Percentiles rank a stretch among this genome's conserved stretches.
Evolutionary conservation across 2,113 vertebrate species (phyloP).

Genomic region (Xenopus laevis): DNA sequence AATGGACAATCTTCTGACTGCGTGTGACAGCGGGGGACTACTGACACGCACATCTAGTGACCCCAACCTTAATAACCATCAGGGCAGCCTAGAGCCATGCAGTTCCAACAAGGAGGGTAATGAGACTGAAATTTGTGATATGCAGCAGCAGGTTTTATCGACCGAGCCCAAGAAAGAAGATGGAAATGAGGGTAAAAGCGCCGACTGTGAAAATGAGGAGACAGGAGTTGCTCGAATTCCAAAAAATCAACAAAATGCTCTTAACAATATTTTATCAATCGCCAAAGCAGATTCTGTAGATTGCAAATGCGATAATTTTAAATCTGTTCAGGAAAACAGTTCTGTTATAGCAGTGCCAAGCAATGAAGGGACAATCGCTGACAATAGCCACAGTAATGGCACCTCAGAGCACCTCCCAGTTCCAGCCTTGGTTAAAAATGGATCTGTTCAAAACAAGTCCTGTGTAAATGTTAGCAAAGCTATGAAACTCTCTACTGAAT

Average conservation of each 20-base stretch:
- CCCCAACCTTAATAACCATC: slow-evolving; percentile 90
- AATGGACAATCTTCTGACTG: slow-evolving; percentile 90
- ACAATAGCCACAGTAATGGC: background rate
- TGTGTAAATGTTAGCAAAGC: slow-evolving; percentile 49
- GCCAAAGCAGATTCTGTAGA: background rate
- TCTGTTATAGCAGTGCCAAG: background rate
- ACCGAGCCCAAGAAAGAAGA: slow-evolving; percentile 42
- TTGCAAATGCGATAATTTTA: background rate
- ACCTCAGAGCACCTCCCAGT: background rate
- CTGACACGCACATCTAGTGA: slow-evolving; percentile 95
- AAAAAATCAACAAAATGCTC: slow-evolving; percentile 9
- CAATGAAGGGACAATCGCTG: background rate
- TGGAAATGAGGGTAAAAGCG: background rate
- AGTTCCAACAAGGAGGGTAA: slow-evolving; percentile 51
- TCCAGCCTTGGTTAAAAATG: background rate
- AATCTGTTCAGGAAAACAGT: background rate
- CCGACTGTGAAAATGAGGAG: background rate
- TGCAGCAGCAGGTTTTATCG: slow-evolving; percentile 5
- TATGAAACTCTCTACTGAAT: slow-evolving; percentile 58
- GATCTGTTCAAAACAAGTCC: background rate
- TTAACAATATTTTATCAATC: background rate
- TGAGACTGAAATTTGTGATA: slow-evolving; percentile 46
- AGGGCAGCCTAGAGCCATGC: slow-evolving; percentile 68
- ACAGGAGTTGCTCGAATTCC: slow-evolving; percentile 34
- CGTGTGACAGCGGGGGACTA: slow-evolving; percentile 81